Base-by-base conservation (phyloP, 2,888 invertebrate species). In the Caenorhabditis sp. region DNA sequence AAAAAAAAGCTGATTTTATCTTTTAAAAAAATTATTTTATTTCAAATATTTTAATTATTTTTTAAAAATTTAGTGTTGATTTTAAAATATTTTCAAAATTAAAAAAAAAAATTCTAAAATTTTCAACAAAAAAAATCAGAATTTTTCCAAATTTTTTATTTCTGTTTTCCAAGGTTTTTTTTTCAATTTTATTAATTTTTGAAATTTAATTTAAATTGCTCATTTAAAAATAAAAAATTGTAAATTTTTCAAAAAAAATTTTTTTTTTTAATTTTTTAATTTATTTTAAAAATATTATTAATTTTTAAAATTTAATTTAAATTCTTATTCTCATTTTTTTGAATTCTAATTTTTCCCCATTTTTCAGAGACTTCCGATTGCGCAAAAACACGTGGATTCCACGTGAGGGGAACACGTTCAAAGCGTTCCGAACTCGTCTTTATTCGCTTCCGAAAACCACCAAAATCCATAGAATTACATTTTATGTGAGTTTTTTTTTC, bases 311-410 rank as follows among this genome's bases (percentile, higher is more conserved):
- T 55, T 26, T 28, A 58, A 18, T 58, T 56, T 28, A n/a, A 8
- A 28, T n/a, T 24, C 8, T n/a, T 8, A 40, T 61, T 9, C 4
- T 2, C 55, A n/a, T 15, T 35, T 13, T 55, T 55, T 55, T 11
- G n/a, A n/a, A n/a, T 15, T 55, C 26, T 18, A n/a, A 1, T n/a
- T 56, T 51, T 24, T 26, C 26, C 26, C 13, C 24, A 55, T 37
- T 18, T 44, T 72, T 65, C 74, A 76, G 76, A 20, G 76, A 76
- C 47, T 76, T 28, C 55, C 1, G 28, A 47, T 40, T 67, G 55
- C 76, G 60, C 15, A 11, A 9, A 18, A n/a, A 47, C 40, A 32
- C 15, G 20, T 76, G 76, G 76, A 53, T 61, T 37, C 67, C 76
- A 0, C 67, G 76, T n/a, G 53, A 37, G 11, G 50, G 68, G 26